A percentile compares a stretch with the other conserved stretches of the same genome.
phyloP scores from a whole-genome alignment of 2,797 vertebrate species.

The Falco columbarius region DNA sequence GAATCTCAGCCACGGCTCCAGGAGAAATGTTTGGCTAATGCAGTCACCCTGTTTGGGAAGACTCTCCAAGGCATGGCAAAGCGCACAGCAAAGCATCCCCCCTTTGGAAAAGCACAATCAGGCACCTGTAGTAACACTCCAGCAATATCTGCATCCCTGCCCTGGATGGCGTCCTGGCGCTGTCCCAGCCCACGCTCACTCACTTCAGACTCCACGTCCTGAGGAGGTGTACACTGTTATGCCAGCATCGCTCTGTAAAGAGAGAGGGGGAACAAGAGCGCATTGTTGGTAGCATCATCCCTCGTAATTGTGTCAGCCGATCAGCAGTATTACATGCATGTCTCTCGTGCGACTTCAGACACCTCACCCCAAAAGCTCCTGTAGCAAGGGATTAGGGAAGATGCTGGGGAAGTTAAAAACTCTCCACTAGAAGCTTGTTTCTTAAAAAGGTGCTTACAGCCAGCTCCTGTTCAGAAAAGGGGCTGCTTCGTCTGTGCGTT shows the following conservation, averaged over 20 bases:
- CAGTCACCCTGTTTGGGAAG: not conserved
- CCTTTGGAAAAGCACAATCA: not conserved
- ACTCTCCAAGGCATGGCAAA: not conserved
- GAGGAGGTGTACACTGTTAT: constrained; percentile 27
- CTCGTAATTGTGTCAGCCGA: constrained; percentile 9
- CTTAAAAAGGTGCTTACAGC: not conserved
- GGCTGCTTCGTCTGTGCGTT: not conserved
- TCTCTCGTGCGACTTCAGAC: not conserved
- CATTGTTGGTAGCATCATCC: not conserved
- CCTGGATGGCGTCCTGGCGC: not conserved
- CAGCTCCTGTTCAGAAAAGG: not conserved
- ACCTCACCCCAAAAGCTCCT: constrained; percentile 25
- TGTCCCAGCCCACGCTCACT: constrained; percentile 5
- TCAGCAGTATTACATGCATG: not conserved
- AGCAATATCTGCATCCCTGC: not conserved
- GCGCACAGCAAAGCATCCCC: not conserved
- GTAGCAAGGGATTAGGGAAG: constrained; percentile 35
- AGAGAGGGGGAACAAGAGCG: constrained; percentile 37
- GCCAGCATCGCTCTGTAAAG: not conserved
- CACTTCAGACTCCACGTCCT: constrained; percentile 30
- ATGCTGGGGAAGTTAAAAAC: constrained; percentile 6
- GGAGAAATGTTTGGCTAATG: not conserved
- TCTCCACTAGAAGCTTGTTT: not conserved
- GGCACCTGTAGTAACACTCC: constrained; percentile 3
- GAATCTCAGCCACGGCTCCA: not conserved